phyloP scores from a whole-genome alignment of 2,113 vertebrate species.

The Gallinago jamesoni region DNA sequence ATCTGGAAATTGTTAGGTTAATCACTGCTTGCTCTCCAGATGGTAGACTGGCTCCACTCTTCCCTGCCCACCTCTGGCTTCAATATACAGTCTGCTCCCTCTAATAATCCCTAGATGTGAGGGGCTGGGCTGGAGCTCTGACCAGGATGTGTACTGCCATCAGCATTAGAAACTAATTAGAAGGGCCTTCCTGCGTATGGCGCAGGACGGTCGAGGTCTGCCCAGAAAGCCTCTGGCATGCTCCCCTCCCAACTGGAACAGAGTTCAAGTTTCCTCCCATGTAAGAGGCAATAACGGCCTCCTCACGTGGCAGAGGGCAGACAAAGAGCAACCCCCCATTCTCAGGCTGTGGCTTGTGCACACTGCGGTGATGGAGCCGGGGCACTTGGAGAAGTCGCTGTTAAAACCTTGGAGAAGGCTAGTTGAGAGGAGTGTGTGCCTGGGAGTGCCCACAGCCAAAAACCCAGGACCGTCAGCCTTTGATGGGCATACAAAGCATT shows the following conservation, averaged over 20 bases:
- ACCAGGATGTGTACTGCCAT: neutral
- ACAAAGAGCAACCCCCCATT: neutral
- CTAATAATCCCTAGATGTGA: neutral
- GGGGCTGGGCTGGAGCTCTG: neutral
- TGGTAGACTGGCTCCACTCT: conserved; percentile 31
- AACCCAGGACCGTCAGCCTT: neutral
- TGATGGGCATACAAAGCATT: neutral
- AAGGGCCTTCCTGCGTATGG: neutral
- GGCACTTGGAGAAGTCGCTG: neutral
- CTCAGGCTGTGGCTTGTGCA: neutral
- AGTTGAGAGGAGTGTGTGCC: neutral
- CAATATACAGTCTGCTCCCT: neutral
- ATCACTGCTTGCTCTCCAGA: conserved; percentile 35
- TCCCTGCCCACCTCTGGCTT: conserved; percentile 52
- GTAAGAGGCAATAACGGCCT: neutral
- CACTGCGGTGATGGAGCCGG: neutral
- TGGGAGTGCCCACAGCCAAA: neutral
- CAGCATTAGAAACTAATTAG: conserved; percentile 29
- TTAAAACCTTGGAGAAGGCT: neutral
- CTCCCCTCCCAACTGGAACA: neutral
- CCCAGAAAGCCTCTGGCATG: neutral
- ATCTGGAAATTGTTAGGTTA: conserved; percentile 48
- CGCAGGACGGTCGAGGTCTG: neutral
- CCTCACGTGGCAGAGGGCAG: neutral
- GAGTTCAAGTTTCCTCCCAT: conserved; percentile 12